Evolutionary conservation across 2,888 invertebrate species (phyloP).

Genomic region (Melitaea athalia): DNA sequence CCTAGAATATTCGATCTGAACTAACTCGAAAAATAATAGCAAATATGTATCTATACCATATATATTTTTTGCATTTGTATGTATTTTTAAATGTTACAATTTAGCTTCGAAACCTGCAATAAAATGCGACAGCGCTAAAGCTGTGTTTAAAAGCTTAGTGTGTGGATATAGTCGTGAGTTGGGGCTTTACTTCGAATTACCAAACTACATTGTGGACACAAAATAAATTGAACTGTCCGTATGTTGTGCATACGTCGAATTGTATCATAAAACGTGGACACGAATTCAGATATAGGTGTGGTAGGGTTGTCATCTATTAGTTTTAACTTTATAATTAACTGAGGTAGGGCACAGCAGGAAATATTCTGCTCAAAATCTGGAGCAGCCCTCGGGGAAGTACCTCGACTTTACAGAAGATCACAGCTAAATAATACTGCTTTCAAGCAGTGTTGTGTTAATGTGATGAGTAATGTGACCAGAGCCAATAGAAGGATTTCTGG

Average conservation of each 20-base stretch:
- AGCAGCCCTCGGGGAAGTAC: too few relatives aligned
- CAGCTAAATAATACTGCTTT: too few relatives aligned
- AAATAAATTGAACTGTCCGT: conserved; percentile 26
- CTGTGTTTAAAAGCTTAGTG: background rate
- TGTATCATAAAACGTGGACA: conserved; percentile 26
- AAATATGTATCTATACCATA: too few relatives aligned
- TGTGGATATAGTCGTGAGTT: conserved; percentile 19
- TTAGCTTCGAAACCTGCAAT: background rate
- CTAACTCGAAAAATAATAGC: too few relatives aligned
- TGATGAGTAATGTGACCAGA: too few relatives aligned
- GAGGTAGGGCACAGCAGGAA: too few relatives aligned
- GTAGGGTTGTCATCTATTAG: conserved; percentile 41
- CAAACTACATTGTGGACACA: conserved; percentile 18
- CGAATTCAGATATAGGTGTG: conserved; percentile 34
- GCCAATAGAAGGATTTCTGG: too few relatives aligned
- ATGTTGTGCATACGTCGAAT: conserved; percentile 26
- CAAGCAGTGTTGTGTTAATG: too few relatives aligned
- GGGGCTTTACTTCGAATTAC: conserved; percentile 24
- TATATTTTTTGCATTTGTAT: background rate
- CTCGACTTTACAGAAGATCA: too few relatives aligned
- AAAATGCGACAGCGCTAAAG: conserved; percentile 5
- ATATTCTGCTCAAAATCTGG: too few relatives aligned
- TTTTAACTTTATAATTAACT: conserved; percentile 12
- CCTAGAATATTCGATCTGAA: too few relatives aligned
- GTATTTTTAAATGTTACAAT: background rate